Percentiles rank a stretch among this genome's conserved stretches.
phyloP scores from a whole-genome alignment of 2,113 vertebrate species.

The western clawed frog (Xenopus tropicalis) region UCB_Xtro_10.0 CM004443.2:179626501-179627000 shows the following conservation, averaged over 20 bases:
- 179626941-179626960: background rate
- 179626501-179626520: too few species aligned
- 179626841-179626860: background rate
- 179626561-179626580: background rate
- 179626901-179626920: background rate
- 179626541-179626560: background rate
- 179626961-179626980: constrained; percentile 1
- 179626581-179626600: background rate
- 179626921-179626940: constrained; percentile 18
- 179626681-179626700: too few species aligned
- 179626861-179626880: background rate
- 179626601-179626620: too few species aligned
- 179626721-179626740: background rate
- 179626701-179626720: background rate
- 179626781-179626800: too few species aligned
- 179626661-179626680: too few species aligned
- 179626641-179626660: too few species aligned
- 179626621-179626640: background rate
- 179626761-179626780: too few species aligned
- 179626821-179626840: too few species aligned
- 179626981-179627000: background rate
- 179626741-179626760: too few species aligned
- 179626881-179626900: background rate
- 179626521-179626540: background rate
- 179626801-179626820: too few species aligned